Evolutionary conservation across 37 sponge, comb jelly and placozoan genomes (phyloP).

Genomic region (Cliona cf. orientalis): DNA sequence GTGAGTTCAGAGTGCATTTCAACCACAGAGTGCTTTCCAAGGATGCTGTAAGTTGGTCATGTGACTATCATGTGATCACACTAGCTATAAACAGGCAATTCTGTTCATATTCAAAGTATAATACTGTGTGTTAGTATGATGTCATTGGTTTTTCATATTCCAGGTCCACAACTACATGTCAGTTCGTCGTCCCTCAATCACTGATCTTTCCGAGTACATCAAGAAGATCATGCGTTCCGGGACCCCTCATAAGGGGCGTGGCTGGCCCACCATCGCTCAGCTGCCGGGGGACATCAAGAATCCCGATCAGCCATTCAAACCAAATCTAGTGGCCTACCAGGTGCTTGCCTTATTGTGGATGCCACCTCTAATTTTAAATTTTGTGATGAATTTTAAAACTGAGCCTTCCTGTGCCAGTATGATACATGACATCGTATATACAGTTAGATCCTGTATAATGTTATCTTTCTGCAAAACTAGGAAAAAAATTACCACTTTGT

Average conservation of each 20-base stretch:
- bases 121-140: too few species aligned
- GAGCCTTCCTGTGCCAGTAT: neutral
- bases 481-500: neutral
- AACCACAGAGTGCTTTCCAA: constrained; percentile 25
- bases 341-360: constrained; percentile 1
- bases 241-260: constrained; percentile 23
- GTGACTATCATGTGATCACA: too few species aligned
- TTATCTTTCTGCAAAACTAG: neutral
- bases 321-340: constrained; percentile 59
- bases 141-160: too few species aligned
- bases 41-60: constrained; percentile 39
- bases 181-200: constrained; percentile 1
- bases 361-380: too few species aligned
- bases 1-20: constrained; percentile 53
- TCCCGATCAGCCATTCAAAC: constrained; percentile 3
- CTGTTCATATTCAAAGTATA: too few species aligned
- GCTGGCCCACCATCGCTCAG: constrained; percentile 29
- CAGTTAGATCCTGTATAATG: neutral
- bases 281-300: constrained; percentile 44
- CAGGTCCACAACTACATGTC: constrained; percentile 46
- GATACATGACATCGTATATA: neutral
- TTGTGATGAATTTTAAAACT: too few species aligned
- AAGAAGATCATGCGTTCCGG: constrained; percentile 28
- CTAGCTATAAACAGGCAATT: too few species aligned
- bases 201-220: constrained; percentile 12